Conservation (phyloP, 1,140 invertebrate species). For the Augochlora pura region DNA sequence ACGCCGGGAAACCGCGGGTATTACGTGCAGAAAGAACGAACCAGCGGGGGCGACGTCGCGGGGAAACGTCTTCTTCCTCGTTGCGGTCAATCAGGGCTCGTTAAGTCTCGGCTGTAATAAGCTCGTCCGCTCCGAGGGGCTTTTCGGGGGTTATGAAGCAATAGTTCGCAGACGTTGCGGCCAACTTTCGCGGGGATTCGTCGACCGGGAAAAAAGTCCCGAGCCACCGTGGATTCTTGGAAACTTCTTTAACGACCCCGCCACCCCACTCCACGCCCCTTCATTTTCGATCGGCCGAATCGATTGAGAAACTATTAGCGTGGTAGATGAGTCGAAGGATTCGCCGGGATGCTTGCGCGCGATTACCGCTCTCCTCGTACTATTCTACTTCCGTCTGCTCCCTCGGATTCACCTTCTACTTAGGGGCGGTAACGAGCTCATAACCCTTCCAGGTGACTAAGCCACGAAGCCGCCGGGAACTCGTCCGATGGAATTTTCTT, state of each 20-base stretch:
- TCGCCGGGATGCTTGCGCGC: slow-evolving; percentile 35
- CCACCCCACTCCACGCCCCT: slow-evolving; percentile 1
- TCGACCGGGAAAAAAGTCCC: slow-evolving; percentile 38
- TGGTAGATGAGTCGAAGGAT: slow-evolving; percentile 17
- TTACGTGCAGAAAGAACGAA: neutral
- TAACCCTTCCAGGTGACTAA: too few relatives aligned
- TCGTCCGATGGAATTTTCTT: too few relatives aligned
- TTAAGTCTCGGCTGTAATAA: slow-evolving; percentile 49
- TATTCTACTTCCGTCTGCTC: neutral
- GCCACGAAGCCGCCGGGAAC: too few relatives aligned
- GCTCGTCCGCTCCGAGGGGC: slow-evolving; percentile 5
- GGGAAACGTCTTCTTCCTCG: slow-evolving; percentile 1
- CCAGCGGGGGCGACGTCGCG: neutral
- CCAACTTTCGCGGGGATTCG: slow-evolving; percentile 24
- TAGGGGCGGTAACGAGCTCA: too few relatives aligned
- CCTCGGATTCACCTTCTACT: neutral
- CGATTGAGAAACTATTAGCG: slow-evolving; percentile 57
- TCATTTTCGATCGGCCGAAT: slow-evolving; percentile 57
- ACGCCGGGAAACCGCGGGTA: neutral
- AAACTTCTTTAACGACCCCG: slow-evolving; percentile 55
- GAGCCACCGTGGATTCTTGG: slow-evolving; percentile 55
- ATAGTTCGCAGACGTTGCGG: slow-evolving; percentile 31
- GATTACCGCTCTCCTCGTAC: slow-evolving; percentile 19
- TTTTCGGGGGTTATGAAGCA: slow-evolving; percentile 39
- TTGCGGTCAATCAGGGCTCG: slow-evolving; percentile 35